phyloP scores from a whole-genome alignment of 2,797 vertebrate genomes.

The Onychomys arenicola region DNA sequence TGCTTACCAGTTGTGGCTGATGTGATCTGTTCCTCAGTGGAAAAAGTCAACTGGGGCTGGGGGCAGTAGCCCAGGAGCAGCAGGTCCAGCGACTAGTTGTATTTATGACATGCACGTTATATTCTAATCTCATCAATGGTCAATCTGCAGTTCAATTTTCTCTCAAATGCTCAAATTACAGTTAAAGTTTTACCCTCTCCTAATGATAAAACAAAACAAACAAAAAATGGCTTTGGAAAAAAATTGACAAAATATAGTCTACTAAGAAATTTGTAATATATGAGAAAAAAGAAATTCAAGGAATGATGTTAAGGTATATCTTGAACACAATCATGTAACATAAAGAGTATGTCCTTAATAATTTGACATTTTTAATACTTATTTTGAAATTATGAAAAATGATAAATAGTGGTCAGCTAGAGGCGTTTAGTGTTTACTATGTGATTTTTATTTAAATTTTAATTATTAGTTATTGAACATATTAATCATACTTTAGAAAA shows the following conservation, averaged over 20 bases:
- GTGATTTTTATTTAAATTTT: neutral
- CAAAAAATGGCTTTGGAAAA: neutral
- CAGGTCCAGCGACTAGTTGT: neutral
- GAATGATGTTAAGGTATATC: neutral
- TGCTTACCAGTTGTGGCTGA: too few species aligned
- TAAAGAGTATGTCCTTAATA: neutral
- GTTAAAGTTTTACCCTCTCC: neutral
- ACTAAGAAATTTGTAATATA: conserved; percentile 6
- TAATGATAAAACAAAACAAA: conserved; percentile 18
- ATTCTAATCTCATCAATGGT: neutral
- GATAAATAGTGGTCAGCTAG: neutral
- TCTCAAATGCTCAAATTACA: neutral
- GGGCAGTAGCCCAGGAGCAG: too few species aligned
- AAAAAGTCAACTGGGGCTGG: too few species aligned
- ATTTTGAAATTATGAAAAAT: conserved; percentile 46
- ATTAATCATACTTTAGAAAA: neutral
- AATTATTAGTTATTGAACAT: neutral
- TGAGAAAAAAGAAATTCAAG: neutral
- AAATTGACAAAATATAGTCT: neutral
- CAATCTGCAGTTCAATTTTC: conserved; percentile 17
- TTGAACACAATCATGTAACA: neutral
- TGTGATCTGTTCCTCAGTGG: too few species aligned
- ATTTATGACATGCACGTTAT: neutral
- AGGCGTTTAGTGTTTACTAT: neutral
- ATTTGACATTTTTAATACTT: conserved; percentile 38